Conservation (phyloP, 2,797 vertebrate genomes). For the Platyrinchus mystaceus region DNA sequence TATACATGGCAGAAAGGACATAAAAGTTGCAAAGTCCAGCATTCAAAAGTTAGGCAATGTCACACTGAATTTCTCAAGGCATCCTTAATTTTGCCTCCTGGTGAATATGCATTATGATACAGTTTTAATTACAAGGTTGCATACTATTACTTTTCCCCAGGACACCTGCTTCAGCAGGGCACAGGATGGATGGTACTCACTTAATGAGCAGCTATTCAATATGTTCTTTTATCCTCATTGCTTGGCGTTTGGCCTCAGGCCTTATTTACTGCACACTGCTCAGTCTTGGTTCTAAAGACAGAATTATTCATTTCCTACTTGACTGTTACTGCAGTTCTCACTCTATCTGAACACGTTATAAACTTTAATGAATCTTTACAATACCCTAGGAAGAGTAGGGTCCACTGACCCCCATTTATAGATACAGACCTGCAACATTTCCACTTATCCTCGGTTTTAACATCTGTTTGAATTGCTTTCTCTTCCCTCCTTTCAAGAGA, state of each 20-base stretch:
- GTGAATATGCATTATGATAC: slow-evolving; percentile 63
- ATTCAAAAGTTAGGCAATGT: background rate
- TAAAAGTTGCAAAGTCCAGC: background rate
- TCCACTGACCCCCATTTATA: background rate
- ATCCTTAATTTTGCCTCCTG: slow-evolving; percentile 53
- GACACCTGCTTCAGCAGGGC: slow-evolving; percentile 62
- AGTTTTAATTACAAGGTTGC: slow-evolving; percentile 65
- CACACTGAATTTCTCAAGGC: slow-evolving; percentile 37
- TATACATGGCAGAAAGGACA: background rate
- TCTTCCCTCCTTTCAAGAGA: background rate
- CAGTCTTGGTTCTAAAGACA: slow-evolving; percentile 47
- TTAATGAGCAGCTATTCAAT: slow-evolving; percentile 69
- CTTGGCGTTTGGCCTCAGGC: slow-evolving; percentile 60
- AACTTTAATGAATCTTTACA: slow-evolving; percentile 37
- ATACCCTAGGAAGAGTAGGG: background rate
- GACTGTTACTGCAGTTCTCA: slow-evolving; percentile 9
- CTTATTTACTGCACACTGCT: slow-evolving; percentile 61
- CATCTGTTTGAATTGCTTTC: background rate
- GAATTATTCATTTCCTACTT: slow-evolving; percentile 60
- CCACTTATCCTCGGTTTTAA: background rate
- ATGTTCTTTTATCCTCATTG: slow-evolving; percentile 65
- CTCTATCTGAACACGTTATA: background rate
- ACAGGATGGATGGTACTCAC: slow-evolving; percentile 52
- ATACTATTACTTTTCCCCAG: slow-evolving; percentile 65
- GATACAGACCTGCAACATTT: background rate